These are phyloP conservation scores for Eunapius fragilis DNA, from an alignment of 37 sponge, comb jelly and placozoan species.

Conservation along the genomic window DNA sequence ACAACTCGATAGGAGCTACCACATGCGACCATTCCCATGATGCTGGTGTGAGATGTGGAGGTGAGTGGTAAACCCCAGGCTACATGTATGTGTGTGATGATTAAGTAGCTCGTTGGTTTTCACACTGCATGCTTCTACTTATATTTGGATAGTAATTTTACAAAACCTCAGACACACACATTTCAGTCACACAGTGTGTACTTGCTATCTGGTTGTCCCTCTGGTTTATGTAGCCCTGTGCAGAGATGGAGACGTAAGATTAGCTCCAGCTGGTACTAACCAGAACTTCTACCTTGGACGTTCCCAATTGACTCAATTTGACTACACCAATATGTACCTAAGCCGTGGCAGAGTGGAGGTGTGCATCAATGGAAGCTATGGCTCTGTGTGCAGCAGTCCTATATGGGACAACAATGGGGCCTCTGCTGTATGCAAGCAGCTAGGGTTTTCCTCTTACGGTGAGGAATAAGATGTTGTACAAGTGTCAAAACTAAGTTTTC, in stretches of 20 bases:
- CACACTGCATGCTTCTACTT: too few species aligned
- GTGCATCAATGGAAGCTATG: conserved; percentile 1
- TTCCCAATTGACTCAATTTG: not conserved
- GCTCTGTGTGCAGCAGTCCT: not conserved
- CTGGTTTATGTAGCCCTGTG: not conserved
- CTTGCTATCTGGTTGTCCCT: not conserved
- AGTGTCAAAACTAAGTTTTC: too few species aligned
- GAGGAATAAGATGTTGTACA: not conserved
- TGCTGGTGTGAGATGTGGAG: conserved; percentile 19
- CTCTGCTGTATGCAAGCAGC: conserved; percentile 9
- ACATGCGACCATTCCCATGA: conserved; percentile 26
- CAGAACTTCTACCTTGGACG: not conserved
- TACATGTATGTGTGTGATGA: too few species aligned
- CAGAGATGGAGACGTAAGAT: not conserved
- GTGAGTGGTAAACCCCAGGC: not conserved
- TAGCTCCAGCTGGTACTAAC: not conserved
- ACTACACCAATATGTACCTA: not conserved
- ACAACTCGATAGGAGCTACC: not conserved
- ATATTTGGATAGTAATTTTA: too few species aligned
- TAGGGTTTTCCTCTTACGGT: conserved; percentile 10
- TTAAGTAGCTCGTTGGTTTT: too few species aligned
- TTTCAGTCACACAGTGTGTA: too few species aligned
- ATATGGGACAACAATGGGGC: conserved; percentile 7
- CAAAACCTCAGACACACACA: too few species aligned
- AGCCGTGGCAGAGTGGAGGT: conserved; percentile 24